Conservation (phyloP, 2,113 vertebrate species). For the Pituophis catenifer region DNA sequence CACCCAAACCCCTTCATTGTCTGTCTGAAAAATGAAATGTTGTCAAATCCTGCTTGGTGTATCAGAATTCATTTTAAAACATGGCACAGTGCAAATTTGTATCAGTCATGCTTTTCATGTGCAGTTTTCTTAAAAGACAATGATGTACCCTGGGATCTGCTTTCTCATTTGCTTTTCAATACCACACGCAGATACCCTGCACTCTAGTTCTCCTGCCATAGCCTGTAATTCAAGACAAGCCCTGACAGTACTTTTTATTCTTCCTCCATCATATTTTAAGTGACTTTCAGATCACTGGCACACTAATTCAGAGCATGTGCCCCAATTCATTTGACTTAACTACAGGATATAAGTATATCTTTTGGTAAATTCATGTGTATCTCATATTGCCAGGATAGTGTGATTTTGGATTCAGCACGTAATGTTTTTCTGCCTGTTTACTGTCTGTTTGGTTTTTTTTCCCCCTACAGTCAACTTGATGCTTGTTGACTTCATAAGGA, state of each 20-base stretch:
- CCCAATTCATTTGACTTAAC: background rate
- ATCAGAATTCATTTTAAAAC: background rate
- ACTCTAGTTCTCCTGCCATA: background rate
- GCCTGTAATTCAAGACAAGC: background rate
- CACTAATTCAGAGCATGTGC: background rate
- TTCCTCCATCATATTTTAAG: slow-evolving; percentile 2
- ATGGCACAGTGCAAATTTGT: slow-evolving; percentile 42
- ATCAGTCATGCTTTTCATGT: slow-evolving; percentile 24
- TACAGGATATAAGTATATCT: background rate
- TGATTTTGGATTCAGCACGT: background rate
- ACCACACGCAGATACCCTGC: background rate
- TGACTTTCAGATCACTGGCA: background rate
- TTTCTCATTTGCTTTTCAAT: background rate
- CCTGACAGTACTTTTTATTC: background rate
- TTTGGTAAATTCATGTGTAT: background rate
- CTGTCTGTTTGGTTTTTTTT: background rate
- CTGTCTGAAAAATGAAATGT: slow-evolving; percentile 6
- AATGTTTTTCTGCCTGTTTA: background rate
- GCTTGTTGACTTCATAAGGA: slow-evolving; percentile 25
- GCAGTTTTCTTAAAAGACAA: slow-evolving; percentile 18
- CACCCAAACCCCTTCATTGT: background rate
- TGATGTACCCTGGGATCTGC: background rate
- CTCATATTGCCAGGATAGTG: background rate
- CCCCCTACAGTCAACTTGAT: background rate
- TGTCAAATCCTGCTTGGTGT: slow-evolving; percentile 28